These are phyloP conservation scores for Meloidogyne chitwoodi DNA, from an alignment of 1,140 invertebrate species.

Conservation along the genomic window DNA sequence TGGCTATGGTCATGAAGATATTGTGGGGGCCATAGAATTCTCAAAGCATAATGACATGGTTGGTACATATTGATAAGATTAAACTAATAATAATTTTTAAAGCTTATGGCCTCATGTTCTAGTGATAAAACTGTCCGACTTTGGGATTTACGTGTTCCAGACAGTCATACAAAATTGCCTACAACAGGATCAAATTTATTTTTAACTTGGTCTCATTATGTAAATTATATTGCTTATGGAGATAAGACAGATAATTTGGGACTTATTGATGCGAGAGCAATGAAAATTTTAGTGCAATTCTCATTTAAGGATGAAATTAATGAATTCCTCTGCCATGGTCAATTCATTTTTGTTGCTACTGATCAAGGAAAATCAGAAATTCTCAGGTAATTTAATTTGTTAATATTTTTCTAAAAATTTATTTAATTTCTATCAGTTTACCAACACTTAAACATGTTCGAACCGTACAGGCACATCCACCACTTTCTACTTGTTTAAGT, in stretches of 20 bases:
- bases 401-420: not conserved
- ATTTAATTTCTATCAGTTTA: slow-evolving; percentile 22
- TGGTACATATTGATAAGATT: not conserved
- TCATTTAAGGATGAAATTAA: slow-evolving; percentile 38
- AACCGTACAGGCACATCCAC: slow-evolving; percentile 41
- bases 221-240: slow-evolving; percentile 26
- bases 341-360: slow-evolving; percentile 35
- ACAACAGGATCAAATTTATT: slow-evolving; percentile 34
- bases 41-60: slow-evolving; percentile 28
- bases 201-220: slow-evolving; percentile 21
- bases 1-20: slow-evolving; percentile 38
- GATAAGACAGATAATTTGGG: slow-evolving; percentile 28
- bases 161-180: slow-evolving; percentile 19
- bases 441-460: slow-evolving; percentile 33
- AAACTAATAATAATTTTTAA: not conserved
- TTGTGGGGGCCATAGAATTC: slow-evolving; percentile 33
- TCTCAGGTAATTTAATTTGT: slow-evolving; percentile 20
- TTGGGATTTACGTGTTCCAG: slow-evolving; percentile 35
- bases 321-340: slow-evolving; percentile 40
- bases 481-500: slow-evolving; percentile 43
- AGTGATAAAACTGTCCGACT: slow-evolving; percentile 39
- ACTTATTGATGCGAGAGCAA: slow-evolving; percentile 16
- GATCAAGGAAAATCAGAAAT: slow-evolving; percentile 40
- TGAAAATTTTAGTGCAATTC: slow-evolving; percentile 5
- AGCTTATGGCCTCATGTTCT: slow-evolving; percentile 41